Conservation (phyloP, 2,113 vertebrate genomes). For the Leucopsar rothschildi region DNA sequence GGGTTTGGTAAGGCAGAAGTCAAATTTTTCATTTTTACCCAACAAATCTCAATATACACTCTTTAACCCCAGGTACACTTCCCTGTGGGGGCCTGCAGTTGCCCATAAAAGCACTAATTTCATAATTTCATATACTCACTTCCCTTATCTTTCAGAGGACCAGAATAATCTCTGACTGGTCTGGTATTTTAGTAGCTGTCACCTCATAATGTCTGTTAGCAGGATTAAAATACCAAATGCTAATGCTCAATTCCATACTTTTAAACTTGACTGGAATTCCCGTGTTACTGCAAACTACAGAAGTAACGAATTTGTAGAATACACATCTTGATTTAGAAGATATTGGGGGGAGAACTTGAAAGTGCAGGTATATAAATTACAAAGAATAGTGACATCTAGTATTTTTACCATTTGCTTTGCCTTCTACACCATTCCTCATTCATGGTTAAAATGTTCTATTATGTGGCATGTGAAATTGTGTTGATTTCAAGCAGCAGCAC, state of each 20-base stretch:
- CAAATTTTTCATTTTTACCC: background rate
- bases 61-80: background rate
- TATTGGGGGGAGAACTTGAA: background rate
- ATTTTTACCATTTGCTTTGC: background rate
- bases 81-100: background rate
- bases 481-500: background rate
- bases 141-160: background rate
- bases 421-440: background rate
- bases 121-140: background rate
- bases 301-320: background rate
- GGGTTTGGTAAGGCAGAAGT: background rate
- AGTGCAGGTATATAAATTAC: background rate
- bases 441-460: background rate
- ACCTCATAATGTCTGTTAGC: background rate
- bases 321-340: background rate
- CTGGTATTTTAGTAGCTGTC: background rate
- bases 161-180: background rate
- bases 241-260: background rate
- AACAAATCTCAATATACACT: background rate
- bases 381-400: background rate
- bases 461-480: background rate
- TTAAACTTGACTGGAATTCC: background rate
- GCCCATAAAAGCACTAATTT: background rate
- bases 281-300: background rate
- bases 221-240: background rate